Conservation (phyloP, 92 coral and sea anemone genomes). For the Paragorgia papillata region DNA sequence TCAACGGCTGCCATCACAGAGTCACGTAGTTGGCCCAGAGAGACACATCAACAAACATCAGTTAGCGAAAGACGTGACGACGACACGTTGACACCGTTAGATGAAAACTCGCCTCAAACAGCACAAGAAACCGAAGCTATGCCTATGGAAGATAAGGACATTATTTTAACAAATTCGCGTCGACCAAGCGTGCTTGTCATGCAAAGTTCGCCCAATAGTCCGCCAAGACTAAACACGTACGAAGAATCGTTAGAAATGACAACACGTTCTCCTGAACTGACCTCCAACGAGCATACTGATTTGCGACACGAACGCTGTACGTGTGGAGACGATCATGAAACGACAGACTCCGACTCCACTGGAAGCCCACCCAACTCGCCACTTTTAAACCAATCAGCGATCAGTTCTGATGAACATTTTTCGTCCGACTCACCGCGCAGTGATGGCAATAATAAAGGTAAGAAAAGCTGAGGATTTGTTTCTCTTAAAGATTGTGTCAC, state of each 20-base stretch:
- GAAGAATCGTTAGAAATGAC: not conserved
- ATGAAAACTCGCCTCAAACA: too few species aligned
- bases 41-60: too few species aligned
- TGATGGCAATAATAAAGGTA: constrained; percentile 1
- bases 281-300: not conserved
- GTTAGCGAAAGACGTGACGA: too few species aligned
- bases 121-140: too few species aligned
- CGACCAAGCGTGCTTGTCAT: constrained; percentile 33
- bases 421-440: constrained; percentile 6
- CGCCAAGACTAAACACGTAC: not conserved
- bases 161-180: not conserved
- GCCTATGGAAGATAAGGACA: not conserved
- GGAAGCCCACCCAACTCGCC: constrained; percentile 7
- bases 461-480: constrained; percentile 1
- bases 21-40: too few species aligned
- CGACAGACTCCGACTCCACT: constrained; percentile 36
- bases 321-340: constrained; percentile 2
- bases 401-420: not conserved
- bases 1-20: too few species aligned
- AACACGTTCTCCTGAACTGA: not conserved
- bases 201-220: constrained; percentile 3
- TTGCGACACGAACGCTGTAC: not conserved
- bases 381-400: not conserved
- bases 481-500: too few species aligned
- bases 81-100: too few species aligned